Percentiles rank a stretch among this genome's conserved stretches.
Conservation (phyloP, 2,888 invertebrate genomes). For the Apamea anceps region DNA sequence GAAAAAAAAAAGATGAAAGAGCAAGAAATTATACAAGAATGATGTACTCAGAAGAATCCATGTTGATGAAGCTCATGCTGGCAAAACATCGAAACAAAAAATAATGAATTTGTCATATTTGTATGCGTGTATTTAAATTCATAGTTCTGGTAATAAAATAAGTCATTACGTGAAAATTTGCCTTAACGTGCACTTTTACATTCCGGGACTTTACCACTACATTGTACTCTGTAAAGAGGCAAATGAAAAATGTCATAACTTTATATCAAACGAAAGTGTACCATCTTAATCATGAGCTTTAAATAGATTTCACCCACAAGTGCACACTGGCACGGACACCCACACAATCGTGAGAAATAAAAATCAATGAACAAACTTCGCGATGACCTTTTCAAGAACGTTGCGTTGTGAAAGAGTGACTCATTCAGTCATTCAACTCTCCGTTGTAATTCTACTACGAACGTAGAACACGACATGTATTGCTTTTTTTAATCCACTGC, state of each 20-base stretch:
- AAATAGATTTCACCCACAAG: constrained; percentile 69
- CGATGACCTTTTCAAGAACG: constrained; percentile 85
- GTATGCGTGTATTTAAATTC: background rate
- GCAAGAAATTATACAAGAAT: background rate
- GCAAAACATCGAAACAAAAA: background rate
- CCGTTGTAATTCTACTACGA: constrained; percentile 44
- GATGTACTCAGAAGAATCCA: background rate
- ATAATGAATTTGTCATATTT: too few relatives aligned
- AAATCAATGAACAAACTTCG: constrained; percentile 74
- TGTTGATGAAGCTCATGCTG: background rate
- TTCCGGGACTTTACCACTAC: background rate
- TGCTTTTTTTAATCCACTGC: constrained; percentile 54
- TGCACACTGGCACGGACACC: constrained; percentile 60
- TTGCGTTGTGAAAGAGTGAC: constrained; percentile 81
- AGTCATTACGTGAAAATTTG: background rate
- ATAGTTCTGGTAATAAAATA: background rate
- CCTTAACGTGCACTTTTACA: background rate
- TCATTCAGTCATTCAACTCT: constrained; percentile 86
- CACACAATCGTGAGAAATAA: constrained; percentile 66
- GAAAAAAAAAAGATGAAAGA: background rate
- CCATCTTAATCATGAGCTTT: constrained; percentile 65
- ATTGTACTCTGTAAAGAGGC: background rate
- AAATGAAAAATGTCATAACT: constrained; percentile 31
- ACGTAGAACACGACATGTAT: constrained; percentile 37
- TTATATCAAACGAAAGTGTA: constrained; percentile 65